A percentile compares a stretch with the other conserved stretches of the same genome.
Conservation (phyloP, 2,113 vertebrate species). For the Hucho hucho region DNA sequence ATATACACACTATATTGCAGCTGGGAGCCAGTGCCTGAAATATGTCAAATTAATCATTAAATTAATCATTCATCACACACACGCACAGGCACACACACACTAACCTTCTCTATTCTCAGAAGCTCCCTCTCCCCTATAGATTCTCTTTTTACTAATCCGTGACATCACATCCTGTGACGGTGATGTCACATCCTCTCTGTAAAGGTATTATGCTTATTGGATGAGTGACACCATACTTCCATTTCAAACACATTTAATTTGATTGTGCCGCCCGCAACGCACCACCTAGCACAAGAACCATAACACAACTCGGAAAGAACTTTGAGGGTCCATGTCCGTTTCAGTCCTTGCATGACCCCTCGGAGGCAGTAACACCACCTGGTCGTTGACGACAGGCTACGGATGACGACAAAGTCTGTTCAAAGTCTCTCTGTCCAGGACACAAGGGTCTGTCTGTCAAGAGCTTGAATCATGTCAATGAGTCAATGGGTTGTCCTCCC, state of each 20-base stretch:
- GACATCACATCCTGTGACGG: constrained; percentile 36
- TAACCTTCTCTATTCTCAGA: constrained; percentile 88
- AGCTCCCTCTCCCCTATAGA: constrained; percentile 65
- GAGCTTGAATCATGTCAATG: not conserved
- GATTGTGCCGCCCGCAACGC: too few relatives aligned
- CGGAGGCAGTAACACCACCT: not conserved
- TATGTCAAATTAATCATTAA: constrained; percentile 50
- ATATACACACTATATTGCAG: constrained; percentile 60
- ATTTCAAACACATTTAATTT: too few relatives aligned
- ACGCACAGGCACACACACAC: not conserved
- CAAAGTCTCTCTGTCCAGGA: too few relatives aligned
- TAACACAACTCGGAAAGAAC: too few relatives aligned
- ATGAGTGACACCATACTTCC: too few relatives aligned
- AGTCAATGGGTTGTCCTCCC: not conserved
- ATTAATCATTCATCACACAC: constrained; percentile 27
- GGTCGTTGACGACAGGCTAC: too few relatives aligned
- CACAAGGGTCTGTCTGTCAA: too few relatives aligned
- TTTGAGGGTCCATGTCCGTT: constrained; percentile 4
- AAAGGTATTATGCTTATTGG: too few relatives aligned
- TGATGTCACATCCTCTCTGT: constrained; percentile 37
- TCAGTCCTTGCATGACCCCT: not conserved
- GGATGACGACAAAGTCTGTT: too few relatives aligned
- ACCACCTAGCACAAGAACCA: too few relatives aligned
- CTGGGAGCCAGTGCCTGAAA: constrained; percentile 61
- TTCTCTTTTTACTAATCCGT: constrained; percentile 14